Evolutionary conservation across 2,888 invertebrate genomes (phyloP).

Genomic region (Anoncus sp.): DNA sequence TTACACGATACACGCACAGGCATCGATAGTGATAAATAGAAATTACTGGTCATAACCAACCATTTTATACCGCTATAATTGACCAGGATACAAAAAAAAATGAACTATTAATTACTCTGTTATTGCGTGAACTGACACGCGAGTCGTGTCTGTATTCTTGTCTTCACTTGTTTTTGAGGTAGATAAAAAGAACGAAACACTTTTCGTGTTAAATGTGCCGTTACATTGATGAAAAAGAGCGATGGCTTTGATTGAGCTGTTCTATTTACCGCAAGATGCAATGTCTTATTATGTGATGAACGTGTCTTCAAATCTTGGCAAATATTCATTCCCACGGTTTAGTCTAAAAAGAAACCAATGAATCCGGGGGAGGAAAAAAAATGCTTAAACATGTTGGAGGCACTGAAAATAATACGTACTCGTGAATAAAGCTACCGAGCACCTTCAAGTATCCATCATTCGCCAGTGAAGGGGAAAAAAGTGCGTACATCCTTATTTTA

Average conservation of each 20-base stretch:
- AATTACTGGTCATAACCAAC: constrained; percentile 12
- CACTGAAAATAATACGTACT: background rate
- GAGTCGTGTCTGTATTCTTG: constrained; percentile 10
- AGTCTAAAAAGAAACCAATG: background rate
- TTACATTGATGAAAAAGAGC: background rate
- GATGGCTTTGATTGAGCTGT: background rate
- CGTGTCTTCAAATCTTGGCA: background rate
- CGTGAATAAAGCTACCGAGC: background rate
- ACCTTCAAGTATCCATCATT: background rate
- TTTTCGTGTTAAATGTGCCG: background rate
- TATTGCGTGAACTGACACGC: constrained; percentile 24
- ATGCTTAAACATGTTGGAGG: too few species aligned
- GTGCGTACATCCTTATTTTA: background rate
- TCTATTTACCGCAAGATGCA: background rate
- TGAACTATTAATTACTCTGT: constrained; percentile 41
- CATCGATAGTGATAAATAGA: constrained; percentile 19
- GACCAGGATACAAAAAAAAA: constrained; percentile 15
- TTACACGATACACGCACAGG: background rate
- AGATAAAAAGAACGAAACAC: background rate
- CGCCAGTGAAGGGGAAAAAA: background rate
- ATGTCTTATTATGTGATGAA: constrained; percentile 2
- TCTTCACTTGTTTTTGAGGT: background rate
- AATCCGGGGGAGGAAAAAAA: background rate
- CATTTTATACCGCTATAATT: constrained; percentile 34
- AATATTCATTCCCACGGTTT: constrained; percentile 31